Evolutionary conservation across 2,888 invertebrate genomes (phyloP), one percentile per base, ranked within the genome.

Genomic region (Pecten maximus): DNA sequence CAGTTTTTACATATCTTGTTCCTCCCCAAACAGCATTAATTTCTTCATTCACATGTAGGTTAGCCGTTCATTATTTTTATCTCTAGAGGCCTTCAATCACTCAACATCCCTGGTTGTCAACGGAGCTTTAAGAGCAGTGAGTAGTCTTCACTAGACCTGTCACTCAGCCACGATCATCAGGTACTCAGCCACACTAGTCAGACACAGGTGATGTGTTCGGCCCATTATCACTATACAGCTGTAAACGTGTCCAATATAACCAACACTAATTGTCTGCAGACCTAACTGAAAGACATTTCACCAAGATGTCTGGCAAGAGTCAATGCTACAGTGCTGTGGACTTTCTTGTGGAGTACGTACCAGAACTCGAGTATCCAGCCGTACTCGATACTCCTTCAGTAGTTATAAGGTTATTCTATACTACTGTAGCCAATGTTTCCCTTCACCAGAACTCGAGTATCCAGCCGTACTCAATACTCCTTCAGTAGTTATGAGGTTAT

Each of bases 1-100:
- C 74, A 74, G 74, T 74, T 74, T 74, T 44, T 54, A 54, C 12
- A 54, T 54, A 54, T 35, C 74, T 74, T 74, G 74, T 28, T 74
- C 74, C 74, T 74, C 15, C 74, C 74, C 74, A 6, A 35, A 74
- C 8, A 74, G 35, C 8, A 28, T 12, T 44, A 44, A 44, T 44
- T 28, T 35, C 74, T 60, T 60, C 60, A n/a, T 60, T 74, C 74
- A 74, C 35, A 35, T 74, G 74, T 35, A 74, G 74, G 28, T 28
- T 74, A 74, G 35, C 28, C 15, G 6, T 35, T 74, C 28, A 74
- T 35, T 74, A 3, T 28, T 74, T 35, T 15, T 28, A 28, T 74
- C 35, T 28, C 74, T 35, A 35, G 74, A 12, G 74, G 74, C 12
- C 50, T 54, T 23, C 50, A 54, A 23, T 19, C 50, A 2, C 35